Base-by-base conservation (phyloP, 2,888 invertebrate genomes). In the Drosophila mettleri region DNA sequence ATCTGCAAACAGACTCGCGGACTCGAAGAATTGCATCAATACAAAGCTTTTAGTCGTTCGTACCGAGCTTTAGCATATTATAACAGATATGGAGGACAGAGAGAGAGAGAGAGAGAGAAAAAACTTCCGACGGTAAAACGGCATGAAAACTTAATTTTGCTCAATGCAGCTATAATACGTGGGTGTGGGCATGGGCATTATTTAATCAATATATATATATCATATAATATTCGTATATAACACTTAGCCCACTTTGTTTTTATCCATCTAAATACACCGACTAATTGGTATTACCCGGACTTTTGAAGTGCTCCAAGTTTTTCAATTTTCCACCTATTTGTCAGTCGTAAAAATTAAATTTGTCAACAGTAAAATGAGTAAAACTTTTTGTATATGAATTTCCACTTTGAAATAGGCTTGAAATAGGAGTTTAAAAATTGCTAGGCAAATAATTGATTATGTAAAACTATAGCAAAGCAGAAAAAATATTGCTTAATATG, bases 1-100 rank as follows among this genome's bases (percentile, higher is more conserved):
- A 85, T 85, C 70, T 74, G 77, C 83, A 85, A 85, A 85, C 80
- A 80, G 39, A 70, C 22, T 9, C 16, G 46, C 51, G 18, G 43
- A 53, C 52, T 16, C 43, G n/a, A 63, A 61, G 54, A 69, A 75
- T 68, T 75, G 74, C 74, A 75, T 41, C 58, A 64, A 72, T 48
- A 48, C 63, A 57, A 72, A 76, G 68, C 72, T 74, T 75, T 72
- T 60, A 75, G 58, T 48, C 63, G 58, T 65, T 43, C 27, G 14
- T 18, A 2, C 22, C 24, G 24, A 45, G 43, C 33, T 33, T 51
- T 36, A 41, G 10, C 63, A 29, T 18, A 31, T 18, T 41, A 62
- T 27, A 62, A 34, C 33, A 53, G 43, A 53, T 43, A 59, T 27
- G 51, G 1, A 14, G 14, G 38, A 24, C n/a, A 38, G 29, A 27